Conservation (phyloP, 2,888 invertebrate genomes). For the Drosophila rubida region DNA sequence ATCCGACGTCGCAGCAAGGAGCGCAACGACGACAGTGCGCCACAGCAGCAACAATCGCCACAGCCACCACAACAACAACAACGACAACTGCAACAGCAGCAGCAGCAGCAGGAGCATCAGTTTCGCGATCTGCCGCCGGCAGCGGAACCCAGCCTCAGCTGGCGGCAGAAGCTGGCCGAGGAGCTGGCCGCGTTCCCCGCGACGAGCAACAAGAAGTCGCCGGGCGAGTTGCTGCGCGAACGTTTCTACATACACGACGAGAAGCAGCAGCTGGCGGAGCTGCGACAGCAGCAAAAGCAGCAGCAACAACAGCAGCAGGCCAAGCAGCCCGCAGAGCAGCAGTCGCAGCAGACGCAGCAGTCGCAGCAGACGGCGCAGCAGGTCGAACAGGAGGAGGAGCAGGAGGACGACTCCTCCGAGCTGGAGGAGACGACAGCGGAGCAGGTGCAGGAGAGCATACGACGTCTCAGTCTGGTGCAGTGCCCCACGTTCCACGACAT, state of each 20-base stretch:
- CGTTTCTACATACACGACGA: constrained; percentile 86
- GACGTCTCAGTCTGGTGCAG: constrained; percentile 83
- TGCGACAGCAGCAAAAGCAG: constrained; percentile 15
- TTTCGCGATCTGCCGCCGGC: constrained; percentile 79
- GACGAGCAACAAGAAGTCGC: constrained; percentile 86
- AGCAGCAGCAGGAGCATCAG: constrained; percentile 45
- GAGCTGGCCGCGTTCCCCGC: constrained; percentile 84
- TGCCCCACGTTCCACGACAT: constrained; percentile 87
- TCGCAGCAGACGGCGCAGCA: constrained; percentile 41
- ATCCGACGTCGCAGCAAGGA: constrained; percentile 84
- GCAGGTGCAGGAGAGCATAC: constrained; percentile 72
- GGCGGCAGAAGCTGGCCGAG: constrained; percentile 88
- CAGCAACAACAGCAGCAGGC: background rate
- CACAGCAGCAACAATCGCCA: background rate
- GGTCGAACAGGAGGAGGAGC: constrained; percentile 31
- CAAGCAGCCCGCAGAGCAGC: background rate
- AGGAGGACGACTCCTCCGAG: constrained; percentile 3
- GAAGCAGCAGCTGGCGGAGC: constrained; percentile 72
- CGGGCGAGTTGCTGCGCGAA: constrained; percentile 91
- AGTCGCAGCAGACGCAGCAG: constrained; percentile 4
- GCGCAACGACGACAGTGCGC: constrained; percentile 29
- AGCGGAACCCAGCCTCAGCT: constrained; percentile 85
- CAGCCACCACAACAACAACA: constrained; percentile 8
- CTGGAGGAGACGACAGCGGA: constrained; percentile 50
- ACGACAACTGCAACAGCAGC: background rate